Base-by-base conservation (phyloP, 2,113 vertebrate genomes). In the Benitochromis conjunctus region DNA sequence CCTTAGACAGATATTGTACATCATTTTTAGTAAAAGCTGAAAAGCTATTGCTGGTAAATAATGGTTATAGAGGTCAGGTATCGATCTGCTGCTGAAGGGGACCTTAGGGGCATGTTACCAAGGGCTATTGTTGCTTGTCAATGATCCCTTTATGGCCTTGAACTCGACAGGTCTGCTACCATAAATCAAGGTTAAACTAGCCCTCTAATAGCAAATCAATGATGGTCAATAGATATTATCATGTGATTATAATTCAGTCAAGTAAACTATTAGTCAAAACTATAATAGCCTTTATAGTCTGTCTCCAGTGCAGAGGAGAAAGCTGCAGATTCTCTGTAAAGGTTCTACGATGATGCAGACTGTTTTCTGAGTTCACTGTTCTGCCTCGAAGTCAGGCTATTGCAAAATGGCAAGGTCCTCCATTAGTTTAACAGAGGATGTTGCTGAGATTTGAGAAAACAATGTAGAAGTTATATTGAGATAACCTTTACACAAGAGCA, bases 401-500 rank as follows among this genome's bases (percentile, higher is more conserved):
- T 84, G 77, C 36, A 29, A 91, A 92, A 90, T 85, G 90, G 78
- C 88, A 86, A 86, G 74, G 82, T 89, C 89, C 58, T 93, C 95
- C 90, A 89, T 95, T 91, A 92, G 91, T 86, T 90, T 87, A 92
- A 93, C 90, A 24, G 91, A 86, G 86, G 69, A 91, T 86, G 86
- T 88, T 74, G 90, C 88, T 82, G 76, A 88, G 88, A 91, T 87
- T 91, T 92, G 85, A 91, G 83, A 85, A 86, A 84, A 91, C 90
- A 92, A 84, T 82, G 85, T 11, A 74, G 88, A 94, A 94, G 93
- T 95, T 96, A 94, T 96, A 95, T 95, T 94, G 93, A 89, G 90
- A 92, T 96, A 96, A 97, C 96, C 96, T 97, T 96, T 96, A 95
- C 91, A 91, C 93, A 84, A 89, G 86, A 91, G 91, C 69, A 95